Base-by-base conservation (phyloP, 1,140 invertebrate genomes). In the Tribolium madens region DNA sequence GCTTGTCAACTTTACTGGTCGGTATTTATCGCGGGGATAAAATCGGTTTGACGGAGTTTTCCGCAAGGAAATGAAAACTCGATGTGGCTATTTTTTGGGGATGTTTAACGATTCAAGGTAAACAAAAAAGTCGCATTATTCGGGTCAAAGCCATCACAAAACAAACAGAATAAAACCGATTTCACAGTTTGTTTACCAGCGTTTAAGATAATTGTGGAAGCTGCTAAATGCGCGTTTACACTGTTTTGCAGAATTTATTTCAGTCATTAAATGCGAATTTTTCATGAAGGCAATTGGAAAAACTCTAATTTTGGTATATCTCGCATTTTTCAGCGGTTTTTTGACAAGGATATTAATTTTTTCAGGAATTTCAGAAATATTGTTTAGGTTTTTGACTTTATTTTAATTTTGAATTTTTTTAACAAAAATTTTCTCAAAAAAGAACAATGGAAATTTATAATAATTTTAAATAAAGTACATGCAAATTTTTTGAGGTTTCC, bases 1-100 rank as follows among this genome's bases (percentile, higher is more conserved):
- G 57, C 12, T 57, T 57, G 52, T 57, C 52, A 57, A 64, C 21
- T 64, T 64, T 33, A 26, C 18, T 64, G 26, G 31, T n/a, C 26
- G 57, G 57, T 64, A 17, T 50, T 50, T 50, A 50, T 50, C 48
- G 12, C 13, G 48, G n/a, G n/a, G 48, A 64, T 64, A 26, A 57
- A 18, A 57, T 57, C 18, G 52, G 17, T 26, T 26, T 57, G 57
- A 12, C 57, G 14, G 26, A 31, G 36, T 64, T 57, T n/a, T 18
- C 1, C 15, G 52, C 14, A n/a, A 18, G 10, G 9, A 33, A 64
- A 15, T 10, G 18, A 60, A 60, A 13, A 60, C n/a, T n/a, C n/a
- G n/a, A n/a, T n/a, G n/a, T n/a, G n/a, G n/a, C n/a, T n/a, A n/a
- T 42, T 42, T 42, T 42, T 42, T 7, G 36, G 5, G 3, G 36